phyloP scores from a whole-genome alignment of 1,140 invertebrate species.

The Plectus sambesii region DNA sequence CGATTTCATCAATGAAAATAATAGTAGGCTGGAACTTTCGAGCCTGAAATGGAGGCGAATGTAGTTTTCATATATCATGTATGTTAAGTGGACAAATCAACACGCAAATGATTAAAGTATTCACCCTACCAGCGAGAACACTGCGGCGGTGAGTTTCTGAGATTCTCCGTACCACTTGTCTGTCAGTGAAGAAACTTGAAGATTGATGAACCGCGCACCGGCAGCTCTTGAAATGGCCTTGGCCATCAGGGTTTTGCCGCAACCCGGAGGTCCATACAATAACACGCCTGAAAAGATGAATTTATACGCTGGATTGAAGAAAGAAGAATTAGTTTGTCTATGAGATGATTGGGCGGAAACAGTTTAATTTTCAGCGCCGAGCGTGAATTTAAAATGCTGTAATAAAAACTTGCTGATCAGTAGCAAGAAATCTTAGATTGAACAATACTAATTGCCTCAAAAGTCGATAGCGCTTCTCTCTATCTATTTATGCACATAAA shows the following conservation, averaged over 20 bases:
- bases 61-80: conserved; percentile 4
- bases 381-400: too few species aligned
- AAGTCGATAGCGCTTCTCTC: too few species aligned
- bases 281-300: conserved; percentile 67
- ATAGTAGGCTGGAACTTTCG: conserved; percentile 84
- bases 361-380: not conserved
- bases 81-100: conserved; percentile 8
- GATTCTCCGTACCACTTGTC: conserved; percentile 97
- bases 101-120: too few species aligned
- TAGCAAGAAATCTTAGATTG: too few species aligned
- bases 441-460: too few species aligned
- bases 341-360: not conserved
- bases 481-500: too few species aligned
- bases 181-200: conserved; percentile 80
- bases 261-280: conserved; percentile 64
- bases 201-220: conserved; percentile 80
- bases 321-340: not conserved
- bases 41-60: conserved; percentile 51
- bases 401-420: too few species aligned
- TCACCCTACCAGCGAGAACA: conserved; percentile 64
- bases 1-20: conserved; percentile 93
- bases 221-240: conserved; percentile 82
- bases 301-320: too few species aligned
- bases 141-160: conserved; percentile 84
- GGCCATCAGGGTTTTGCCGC: conserved; percentile 92